Conservation (phyloP, 2,888 invertebrate genomes). For the Amphipyra berbera region DNA sequence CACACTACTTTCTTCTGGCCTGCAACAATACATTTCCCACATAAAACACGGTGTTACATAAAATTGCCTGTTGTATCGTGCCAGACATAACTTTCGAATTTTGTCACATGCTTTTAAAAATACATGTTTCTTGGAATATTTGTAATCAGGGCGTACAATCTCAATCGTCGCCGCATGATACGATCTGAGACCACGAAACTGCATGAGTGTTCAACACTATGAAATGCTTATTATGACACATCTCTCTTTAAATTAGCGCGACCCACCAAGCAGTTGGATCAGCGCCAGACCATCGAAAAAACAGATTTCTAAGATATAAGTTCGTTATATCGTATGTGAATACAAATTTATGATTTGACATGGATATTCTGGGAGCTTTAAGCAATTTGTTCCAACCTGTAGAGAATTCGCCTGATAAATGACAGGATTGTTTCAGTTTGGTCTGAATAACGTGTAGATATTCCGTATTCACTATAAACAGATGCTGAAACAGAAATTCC, state of each 20-base stretch:
- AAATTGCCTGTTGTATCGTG: constrained; percentile 28
- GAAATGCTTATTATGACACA: constrained; percentile 83
- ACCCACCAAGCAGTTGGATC: constrained; percentile 79
- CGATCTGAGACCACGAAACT: constrained; percentile 69
- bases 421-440: neutral
- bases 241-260: constrained; percentile 83
- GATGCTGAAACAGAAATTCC: no score
- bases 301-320: constrained; percentile 65
- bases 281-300: constrained; percentile 79
- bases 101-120: constrained; percentile 49
- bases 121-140: constrained; percentile 50
- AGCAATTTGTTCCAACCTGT: constrained; percentile 16
- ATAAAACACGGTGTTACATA: constrained; percentile 39
- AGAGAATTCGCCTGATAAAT: constrained; percentile 13
- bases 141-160: constrained; percentile 65
- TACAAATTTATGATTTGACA: constrained; percentile 49
- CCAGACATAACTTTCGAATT: constrained; percentile 27
- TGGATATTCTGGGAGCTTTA: constrained; percentile 36
- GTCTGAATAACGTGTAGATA: constrained; percentile 6
- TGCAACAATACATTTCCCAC: constrained; percentile 81
- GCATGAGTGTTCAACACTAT: constrained; percentile 75
- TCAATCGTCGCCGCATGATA: constrained; percentile 63
- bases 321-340: constrained; percentile 56
- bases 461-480: constrained; percentile 17
- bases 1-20: constrained; percentile 96